Percentiles rank a stretch among this genome's conserved stretches.
Evolutionary conservation across 2,797 vertebrate genomes (phyloP).

Genomic region (Syndactyla subalaris): DNA sequence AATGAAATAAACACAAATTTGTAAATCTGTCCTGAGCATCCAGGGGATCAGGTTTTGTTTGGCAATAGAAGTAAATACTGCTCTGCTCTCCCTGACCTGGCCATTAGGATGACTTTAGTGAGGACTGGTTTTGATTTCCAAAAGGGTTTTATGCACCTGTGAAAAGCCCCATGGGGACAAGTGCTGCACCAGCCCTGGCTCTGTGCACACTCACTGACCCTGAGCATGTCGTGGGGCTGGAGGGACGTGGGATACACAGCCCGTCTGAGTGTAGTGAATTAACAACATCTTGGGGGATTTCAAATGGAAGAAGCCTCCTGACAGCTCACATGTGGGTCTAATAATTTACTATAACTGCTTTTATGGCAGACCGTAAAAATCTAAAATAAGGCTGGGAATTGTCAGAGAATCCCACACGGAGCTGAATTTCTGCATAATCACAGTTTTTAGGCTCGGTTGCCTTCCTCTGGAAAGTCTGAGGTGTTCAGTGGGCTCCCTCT

Average conservation of each 20-base stretch:
- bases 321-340: not conserved
- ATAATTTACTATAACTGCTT: constrained; percentile 13
- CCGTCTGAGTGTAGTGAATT: not conserved
- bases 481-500: rapidly evolving
- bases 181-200: not conserved
- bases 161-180: not conserved
- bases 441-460: not conserved
- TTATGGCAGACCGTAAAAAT: not conserved
- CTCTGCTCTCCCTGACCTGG: not conserved
- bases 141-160: not conserved
- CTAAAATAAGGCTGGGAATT: constrained; percentile 29
- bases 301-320: not conserved
- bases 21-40: not conserved
- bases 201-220: not conserved
- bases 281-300: not conserved
- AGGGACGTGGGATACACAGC: rapidly evolving
- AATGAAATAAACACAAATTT: not conserved
- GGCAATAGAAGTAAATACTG: not conserved
- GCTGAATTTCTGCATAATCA: not conserved
- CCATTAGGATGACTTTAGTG: rapidly evolving
- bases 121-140: not conserved
- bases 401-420: not conserved
- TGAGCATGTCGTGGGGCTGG: rapidly evolving
- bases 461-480: not conserved
- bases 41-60: not conserved